Conservation (phyloP, 2,888 invertebrate genomes). For the Coremacera marginata region DNA sequence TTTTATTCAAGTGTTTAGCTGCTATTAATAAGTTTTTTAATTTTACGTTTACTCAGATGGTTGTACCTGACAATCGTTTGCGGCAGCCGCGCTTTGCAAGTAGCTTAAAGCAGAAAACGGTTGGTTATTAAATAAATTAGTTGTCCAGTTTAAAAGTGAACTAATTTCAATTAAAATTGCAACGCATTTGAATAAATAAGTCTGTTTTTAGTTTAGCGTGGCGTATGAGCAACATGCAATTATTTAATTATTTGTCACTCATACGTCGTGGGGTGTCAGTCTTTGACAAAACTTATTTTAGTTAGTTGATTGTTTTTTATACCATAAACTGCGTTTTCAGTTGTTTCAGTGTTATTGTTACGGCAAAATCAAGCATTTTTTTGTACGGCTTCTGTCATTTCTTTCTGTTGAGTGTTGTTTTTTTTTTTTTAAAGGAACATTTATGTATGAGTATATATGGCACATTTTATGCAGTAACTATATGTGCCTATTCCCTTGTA, state of each 20-base stretch:
- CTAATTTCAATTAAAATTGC: background rate
- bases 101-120: slow-evolving; percentile 66
- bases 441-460: no score
- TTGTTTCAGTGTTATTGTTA: no score
- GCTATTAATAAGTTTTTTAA: slow-evolving; percentile 46
- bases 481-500: background rate
- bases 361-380: background rate
- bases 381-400: background rate
- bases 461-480: background rate
- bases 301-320: background rate
- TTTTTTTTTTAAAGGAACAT: no score
- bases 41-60: slow-evolving; percentile 58
- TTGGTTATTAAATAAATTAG: slow-evolving; percentile 47
- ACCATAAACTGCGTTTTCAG: no score
- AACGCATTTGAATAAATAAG: background rate
- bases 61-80: slow-evolving; percentile 63
- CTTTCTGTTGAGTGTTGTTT: no score
- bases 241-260: background rate
- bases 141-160: background rate
- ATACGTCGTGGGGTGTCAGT: background rate
- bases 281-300: background rate
- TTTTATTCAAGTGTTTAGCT: background rate
- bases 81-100: slow-evolving; percentile 62
- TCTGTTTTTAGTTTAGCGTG: background rate
- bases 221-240: background rate